These are phyloP conservation scores for Mesodorylaimus sp. DNA, from an alignment of 2,888 invertebrate species.

Conservation along the genomic window DNA sequence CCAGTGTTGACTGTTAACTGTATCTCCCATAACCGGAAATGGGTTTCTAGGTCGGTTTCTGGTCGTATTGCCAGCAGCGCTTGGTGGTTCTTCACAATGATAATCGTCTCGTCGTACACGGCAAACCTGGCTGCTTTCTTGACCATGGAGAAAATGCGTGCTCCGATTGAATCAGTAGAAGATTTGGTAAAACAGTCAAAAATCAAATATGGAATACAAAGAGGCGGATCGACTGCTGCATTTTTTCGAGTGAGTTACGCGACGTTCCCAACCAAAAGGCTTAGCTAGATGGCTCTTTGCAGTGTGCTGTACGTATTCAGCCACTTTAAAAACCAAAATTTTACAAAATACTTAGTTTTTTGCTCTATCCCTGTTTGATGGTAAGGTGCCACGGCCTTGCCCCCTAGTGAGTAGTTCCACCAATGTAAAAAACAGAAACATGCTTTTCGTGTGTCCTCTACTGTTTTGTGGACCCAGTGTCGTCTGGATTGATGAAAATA, in stretches of 20 bases:
- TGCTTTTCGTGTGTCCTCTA: no score
- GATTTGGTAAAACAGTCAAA: conserved; percentile 70
- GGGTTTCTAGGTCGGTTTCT: conserved; percentile 50
- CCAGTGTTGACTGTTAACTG: not conserved
- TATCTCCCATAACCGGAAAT: not conserved
- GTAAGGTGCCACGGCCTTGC: no score
- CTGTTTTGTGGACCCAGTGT: no score
- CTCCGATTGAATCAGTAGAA: conserved; percentile 71
- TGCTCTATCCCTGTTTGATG: no score
- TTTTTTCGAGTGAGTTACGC: conserved; percentile 51
- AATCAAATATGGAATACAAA: conserved; percentile 63
- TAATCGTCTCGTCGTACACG: conserved; percentile 87
- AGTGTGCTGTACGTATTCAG: no score
- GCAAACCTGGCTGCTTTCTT: conserved; percentile 88
- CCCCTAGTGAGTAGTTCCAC: no score
- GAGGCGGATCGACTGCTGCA: conserved; percentile 54
- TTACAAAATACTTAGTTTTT: no score
- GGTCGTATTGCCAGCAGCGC: conserved; percentile 90
- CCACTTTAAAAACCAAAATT: no score
- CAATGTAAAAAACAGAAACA: no score
- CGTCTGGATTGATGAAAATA: no score
- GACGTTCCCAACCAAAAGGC: not conserved
- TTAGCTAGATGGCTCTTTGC: no score
- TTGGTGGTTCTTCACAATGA: conserved; percentile 99
- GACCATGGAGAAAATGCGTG: conserved; percentile 79